Evolutionary conservation across 2,113 vertebrate species (phyloP), one percentile per base, ranked within the genome.

Genomic region (Ciconia boyciana): DNA sequence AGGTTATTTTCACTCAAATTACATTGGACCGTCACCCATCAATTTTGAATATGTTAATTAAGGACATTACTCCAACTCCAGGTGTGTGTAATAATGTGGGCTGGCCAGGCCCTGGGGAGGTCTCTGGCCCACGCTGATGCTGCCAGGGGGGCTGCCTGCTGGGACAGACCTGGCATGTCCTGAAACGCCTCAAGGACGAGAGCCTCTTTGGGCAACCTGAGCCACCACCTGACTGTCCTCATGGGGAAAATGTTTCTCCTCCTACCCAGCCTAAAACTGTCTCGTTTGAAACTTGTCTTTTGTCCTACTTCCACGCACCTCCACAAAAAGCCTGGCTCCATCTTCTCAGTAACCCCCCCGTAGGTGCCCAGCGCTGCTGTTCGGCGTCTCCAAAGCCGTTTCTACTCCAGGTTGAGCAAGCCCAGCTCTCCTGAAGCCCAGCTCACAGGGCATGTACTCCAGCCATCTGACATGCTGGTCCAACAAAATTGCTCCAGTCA

Each of bases 81-180:
- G 39, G 39, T 8, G 39, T 39, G 39, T 39, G 39, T 39, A 39
- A 39, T 39, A 20, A 16, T 3, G 31, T 0, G 2, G 49, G 21
- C 32, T 36, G 17, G 21, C 21, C 0, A 0, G 8, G 24, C 16
- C 14, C 19, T 10, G 6, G 29, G 16, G 61, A 66, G 69, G 36
- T 32, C 44, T 66, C 26, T 18, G 20, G 54, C 19, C 28, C 24
- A 29, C 31, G 19, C 7, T 49, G 58, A 4, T 26, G 31, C 7
- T 13, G 16, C 8, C n/a, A 9, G 16, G 9, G 29, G 29, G n/a
- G 41, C 15, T 79, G 10, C 26, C 11, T 0, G 0, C 4, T 0
- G 3, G 32, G 39, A 52, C 32, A 34, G 34, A 54, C 18, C 10
- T 71, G 41, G 14, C 10, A 10, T 10, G 29, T n/a, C 43, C 51